Percentiles rank a stretch among this genome's conserved stretches.
These are phyloP conservation scores for Labroides dimidiatus DNA, from an alignment of 2,797 vertebrate species.

Conservation along the genomic window DNA sequence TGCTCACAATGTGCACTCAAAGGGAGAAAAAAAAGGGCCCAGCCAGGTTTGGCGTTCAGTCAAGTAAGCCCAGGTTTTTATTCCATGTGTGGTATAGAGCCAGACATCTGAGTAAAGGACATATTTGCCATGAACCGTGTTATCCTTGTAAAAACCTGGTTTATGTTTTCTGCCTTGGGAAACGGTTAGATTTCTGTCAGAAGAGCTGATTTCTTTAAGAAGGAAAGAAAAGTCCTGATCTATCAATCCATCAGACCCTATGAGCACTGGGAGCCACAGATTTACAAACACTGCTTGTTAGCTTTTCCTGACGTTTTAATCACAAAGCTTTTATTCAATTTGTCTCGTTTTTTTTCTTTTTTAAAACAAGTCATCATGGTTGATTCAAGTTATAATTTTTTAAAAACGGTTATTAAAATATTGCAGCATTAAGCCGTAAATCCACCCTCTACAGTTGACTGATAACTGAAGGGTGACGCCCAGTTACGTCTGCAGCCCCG, in stretches of 20 bases:
- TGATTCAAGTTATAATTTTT: conserved; percentile 12
- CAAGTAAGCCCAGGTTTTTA: conserved; percentile 60
- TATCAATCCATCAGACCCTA: conserved; percentile 61
- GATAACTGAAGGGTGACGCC: conserved; percentile 51
- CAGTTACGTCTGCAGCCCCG: conserved; percentile 15
- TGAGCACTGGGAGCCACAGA: conserved; percentile 19
- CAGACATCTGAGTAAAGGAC: conserved; percentile 74
- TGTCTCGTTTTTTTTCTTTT: no score
- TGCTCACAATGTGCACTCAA: conserved; percentile 23
- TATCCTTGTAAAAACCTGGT: conserved; percentile 73
- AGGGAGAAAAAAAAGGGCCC: background rate
- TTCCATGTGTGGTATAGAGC: conserved; percentile 66
- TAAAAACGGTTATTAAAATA: background rate
- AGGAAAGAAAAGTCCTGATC: conserved; percentile 39
- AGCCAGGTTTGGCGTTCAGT: conserved; percentile 40
- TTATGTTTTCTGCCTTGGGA: conserved; percentile 68
- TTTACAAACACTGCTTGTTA: conserved; percentile 32
- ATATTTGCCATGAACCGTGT: conserved; percentile 73
- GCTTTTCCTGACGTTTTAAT: conserved; percentile 21
- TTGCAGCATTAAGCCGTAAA: conserved; percentile 4
- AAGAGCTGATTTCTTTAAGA: conserved; percentile 34
- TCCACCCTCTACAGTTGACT: conserved; percentile 38
- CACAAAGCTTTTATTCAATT: background rate
- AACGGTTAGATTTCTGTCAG: conserved; percentile 57
- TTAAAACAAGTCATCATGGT: background rate